A percentile compares a stretch with the other conserved stretches of the same genome.
phyloP scores from a whole-genome alignment of 2,113 vertebrate genomes.

The Petroica traversi region DNA sequence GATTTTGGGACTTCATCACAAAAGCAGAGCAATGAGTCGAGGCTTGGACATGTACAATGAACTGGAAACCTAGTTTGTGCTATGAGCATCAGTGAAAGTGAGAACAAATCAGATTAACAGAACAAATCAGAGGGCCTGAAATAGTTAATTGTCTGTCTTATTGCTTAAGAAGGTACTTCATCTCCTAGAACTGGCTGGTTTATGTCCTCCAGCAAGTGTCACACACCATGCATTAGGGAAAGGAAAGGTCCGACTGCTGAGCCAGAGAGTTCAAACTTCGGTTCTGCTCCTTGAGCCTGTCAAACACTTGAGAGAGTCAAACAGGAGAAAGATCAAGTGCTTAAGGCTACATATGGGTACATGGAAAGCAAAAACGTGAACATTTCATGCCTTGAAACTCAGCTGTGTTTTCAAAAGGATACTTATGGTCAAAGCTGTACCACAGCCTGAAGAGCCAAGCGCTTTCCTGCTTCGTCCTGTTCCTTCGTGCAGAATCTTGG shows the following conservation, averaged over 20 bases:
- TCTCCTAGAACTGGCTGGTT: neutral
- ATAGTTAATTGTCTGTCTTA: neutral
- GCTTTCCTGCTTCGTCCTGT: slow-evolving; percentile 94
- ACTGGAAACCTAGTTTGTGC: neutral
- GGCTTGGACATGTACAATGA: neutral
- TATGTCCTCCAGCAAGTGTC: neutral
- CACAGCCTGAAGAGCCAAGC: slow-evolving; percentile 97
- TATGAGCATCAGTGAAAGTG: neutral
- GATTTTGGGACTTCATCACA: neutral
- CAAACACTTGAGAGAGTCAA: neutral
- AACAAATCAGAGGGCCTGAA: neutral
- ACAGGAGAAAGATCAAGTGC: neutral
- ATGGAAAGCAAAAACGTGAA: neutral
- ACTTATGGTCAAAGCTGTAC: slow-evolving; percentile 99
- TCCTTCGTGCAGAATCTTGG: slow-evolving; percentile 73
- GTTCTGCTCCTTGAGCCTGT: neutral
- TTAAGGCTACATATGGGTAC: neutral
- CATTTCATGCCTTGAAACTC: neutral
- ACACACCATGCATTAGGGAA: neutral
- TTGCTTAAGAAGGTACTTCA: neutral
- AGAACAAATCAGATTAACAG: neutral
- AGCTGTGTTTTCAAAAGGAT: slow-evolving; percentile 81
- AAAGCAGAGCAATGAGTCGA: neutral
- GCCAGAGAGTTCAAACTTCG: neutral
- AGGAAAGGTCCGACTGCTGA: neutral